Percentiles rank a stretch among this genome's conserved stretches.
phyloP scores from a whole-genome alignment of 2,797 vertebrate genomes.

The Euthynnus affinis region DNA sequence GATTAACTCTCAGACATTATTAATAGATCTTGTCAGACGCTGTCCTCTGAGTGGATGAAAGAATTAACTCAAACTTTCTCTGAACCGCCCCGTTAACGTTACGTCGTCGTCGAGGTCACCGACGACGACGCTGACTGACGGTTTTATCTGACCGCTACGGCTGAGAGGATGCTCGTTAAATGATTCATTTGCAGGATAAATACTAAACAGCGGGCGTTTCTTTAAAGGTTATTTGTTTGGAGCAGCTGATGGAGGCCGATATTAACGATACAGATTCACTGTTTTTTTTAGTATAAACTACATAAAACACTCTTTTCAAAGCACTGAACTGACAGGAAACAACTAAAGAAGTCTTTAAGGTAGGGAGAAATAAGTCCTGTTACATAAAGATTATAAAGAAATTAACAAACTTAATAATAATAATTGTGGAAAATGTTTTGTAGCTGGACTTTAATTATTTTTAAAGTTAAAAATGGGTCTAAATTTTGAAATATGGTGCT shows the following conservation, averaged over 20 bases:
- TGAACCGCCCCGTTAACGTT: no score
- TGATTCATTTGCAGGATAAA: neutral
- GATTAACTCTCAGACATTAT: slow-evolving; percentile 42
- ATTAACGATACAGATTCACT: neutral
- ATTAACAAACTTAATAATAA: no score
- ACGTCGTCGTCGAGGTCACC: no score
- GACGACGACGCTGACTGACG: no score
- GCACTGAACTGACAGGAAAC: neutral
- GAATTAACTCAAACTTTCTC: slow-evolving; percentile 29
- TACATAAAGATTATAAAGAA: neutral
- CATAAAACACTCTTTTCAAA: neutral
- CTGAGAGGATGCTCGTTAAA: no score
- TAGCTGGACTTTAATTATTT: neutral
- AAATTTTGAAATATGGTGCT: neutral
- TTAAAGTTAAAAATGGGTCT: neutral
- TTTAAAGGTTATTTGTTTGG: no score
- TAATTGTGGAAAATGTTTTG: no score
- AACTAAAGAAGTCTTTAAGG: neutral
- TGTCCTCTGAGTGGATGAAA: neutral
- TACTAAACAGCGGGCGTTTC: neutral
- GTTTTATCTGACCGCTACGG: no score
- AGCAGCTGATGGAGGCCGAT: neutral
- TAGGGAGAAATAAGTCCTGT: neutral
- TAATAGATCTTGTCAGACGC: slow-evolving; percentile 35
- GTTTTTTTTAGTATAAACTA: neutral